Percentiles rank a stretch among this genome's conserved stretches.
phyloP scores from a whole-genome alignment of 2,888 invertebrate genomes.

The Calephelis perditalis region DNA sequence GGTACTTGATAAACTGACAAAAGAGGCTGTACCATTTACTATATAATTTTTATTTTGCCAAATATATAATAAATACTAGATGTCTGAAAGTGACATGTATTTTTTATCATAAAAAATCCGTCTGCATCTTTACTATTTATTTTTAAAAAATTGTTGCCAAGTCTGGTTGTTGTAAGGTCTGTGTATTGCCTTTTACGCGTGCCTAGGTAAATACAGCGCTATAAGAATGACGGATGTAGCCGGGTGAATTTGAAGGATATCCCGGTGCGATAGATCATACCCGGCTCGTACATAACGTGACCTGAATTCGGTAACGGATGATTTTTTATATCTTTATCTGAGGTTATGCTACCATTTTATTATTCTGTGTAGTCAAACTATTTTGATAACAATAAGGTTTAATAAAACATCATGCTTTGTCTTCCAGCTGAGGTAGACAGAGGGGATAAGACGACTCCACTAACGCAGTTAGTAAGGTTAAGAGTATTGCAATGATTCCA shows the following conservation, averaged over 20 bases:
- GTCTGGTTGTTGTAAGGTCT: constrained; percentile 38
- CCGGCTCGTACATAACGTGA: constrained; percentile 34
- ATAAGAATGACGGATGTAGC: constrained; percentile 65
- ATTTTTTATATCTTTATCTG: constrained; percentile 24
- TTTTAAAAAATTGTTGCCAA: constrained; percentile 8
- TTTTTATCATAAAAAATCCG: not conserved
- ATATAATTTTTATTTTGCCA: no score
- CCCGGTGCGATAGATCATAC: constrained; percentile 35
- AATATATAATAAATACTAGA: no score
- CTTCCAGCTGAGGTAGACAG: not conserved
- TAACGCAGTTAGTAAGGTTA: no score
- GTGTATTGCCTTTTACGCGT: constrained; percentile 57
- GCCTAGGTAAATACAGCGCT: constrained; percentile 65
- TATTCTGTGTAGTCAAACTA: constrained; percentile 4
- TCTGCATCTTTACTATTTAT: not conserved
- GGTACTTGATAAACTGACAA: no score
- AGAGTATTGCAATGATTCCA: no score
- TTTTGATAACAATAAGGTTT: not conserved
- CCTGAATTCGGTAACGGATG: constrained; percentile 27
- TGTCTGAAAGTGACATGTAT: not conserved
- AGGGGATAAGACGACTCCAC: no score
- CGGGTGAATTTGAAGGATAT: constrained; percentile 55
- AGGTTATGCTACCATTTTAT: constrained; percentile 1
- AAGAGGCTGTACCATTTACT: no score
- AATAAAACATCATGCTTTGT: not conserved